Evolutionary conservation across 2,888 invertebrate genomes (phyloP), one percentile per base, ranked within the genome.

Genomic region (Aspidiotus destructor): DNA sequence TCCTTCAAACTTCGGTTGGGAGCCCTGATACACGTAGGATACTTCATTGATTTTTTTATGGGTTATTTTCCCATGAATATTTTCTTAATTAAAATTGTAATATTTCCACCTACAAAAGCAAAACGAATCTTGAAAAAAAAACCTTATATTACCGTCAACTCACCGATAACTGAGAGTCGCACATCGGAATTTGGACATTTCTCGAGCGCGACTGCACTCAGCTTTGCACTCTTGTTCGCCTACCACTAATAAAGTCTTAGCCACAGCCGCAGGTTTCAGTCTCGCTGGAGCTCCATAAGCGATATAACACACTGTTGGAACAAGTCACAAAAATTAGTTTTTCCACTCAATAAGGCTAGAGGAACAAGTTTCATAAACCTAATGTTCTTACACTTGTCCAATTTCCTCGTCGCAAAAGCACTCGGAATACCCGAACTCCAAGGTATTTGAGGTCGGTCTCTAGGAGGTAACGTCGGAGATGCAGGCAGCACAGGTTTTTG

Each of bases 251-350:
- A 88, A 80, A 0, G 84, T 83, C 52, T 86, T 86, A 70, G 83
- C 82, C 0, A 85, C 81, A 0, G 87, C 85, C 0, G 82, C 77
- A 0, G 86, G 83, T 0, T 85, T 80, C 7, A 91, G 78, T 72
- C 83, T 83, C 0, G 89, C 88, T 0, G 89, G 85, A n/a, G 83
- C 84, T 60, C 87, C 86, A 75, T 89, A 88, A 70, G 86, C 86
- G 42, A 88, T 80, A 75, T 89, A 91, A 75, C 90, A 91, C 71
- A 85, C 89, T 87, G 79, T 67, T 79, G 77, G 54, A 68, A 71
- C 69, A 70, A 10, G 7, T 57, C 15, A 48, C 41, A 10, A 52
- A 28, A 28, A 28, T 28, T 28, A 28, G 1, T 28, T 5, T 28
- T 28, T 28, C 28, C 28, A 28, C 28, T 28, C 28, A 28, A 28